A percentile compares a stretch with the other conserved stretches of the same genome.
Evolutionary conservation across 2,888 invertebrate species (phyloP).

Genomic region (Seira musarum): DNA sequence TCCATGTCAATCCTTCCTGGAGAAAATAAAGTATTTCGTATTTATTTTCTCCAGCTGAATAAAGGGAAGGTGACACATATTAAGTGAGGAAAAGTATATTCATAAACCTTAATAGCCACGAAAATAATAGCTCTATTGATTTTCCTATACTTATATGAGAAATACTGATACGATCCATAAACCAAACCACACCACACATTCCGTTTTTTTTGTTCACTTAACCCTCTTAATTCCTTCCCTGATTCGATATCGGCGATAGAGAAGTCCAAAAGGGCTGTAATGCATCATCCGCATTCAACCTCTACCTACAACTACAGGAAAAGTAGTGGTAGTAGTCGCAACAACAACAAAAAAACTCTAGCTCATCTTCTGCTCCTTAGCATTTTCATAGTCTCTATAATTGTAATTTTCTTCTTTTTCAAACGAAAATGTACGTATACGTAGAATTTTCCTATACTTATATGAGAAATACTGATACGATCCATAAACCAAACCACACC

Average conservation of each 20-base stretch:
- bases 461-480: no score
- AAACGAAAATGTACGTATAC: neutral
- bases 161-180: no score
- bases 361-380: no score
- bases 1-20: constrained; percentile 14
- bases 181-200: no score
- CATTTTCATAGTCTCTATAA: neutral
- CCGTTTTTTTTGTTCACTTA: constrained; percentile 22
- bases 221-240: constrained; percentile 35
- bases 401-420: constrained; percentile 3
- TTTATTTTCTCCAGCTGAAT: neutral
- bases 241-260: constrained; percentile 16
- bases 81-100: constrained; percentile 43
- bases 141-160: no score
- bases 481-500: no score
- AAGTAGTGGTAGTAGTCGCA: no score
- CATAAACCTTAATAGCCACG: constrained; percentile 1
- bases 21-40: constrained; percentile 10
- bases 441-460: no score
- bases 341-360: no score
- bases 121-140: constrained; percentile 14
- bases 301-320: no score
- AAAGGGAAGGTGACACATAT: constrained; percentile 52
- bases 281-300: no score
- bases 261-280: constrained; percentile 19